Conservation (phyloP, 2,113 vertebrate species). For the Sardina pilchardus region DNA sequence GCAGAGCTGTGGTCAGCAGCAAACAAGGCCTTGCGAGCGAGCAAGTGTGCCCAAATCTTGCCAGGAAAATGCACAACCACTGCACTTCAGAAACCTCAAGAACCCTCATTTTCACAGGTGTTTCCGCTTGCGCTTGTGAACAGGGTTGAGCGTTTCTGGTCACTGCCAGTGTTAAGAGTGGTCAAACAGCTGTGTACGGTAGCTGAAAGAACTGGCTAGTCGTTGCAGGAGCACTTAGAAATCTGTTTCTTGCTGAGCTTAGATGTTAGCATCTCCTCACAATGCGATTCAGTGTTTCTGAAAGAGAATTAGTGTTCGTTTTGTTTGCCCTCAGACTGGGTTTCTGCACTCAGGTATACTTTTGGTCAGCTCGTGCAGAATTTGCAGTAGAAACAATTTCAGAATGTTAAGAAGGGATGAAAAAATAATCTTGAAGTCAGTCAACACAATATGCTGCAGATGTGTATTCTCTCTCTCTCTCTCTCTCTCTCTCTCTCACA, state of each 20-base stretch:
- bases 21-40: not conserved
- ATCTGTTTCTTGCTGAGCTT: not conserved
- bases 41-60: not conserved
- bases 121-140: not conserved
- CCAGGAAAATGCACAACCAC: slow-evolving; percentile 12
- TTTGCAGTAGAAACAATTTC: no score
- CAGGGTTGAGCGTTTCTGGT: not conserved
- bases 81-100: slow-evolving; percentile 9
- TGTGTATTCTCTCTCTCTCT: no score
- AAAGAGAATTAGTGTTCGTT: no score
- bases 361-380: no score
- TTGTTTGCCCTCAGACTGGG: no score
- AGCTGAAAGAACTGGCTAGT: not conserved
- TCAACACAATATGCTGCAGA: no score
- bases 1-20: not conserved
- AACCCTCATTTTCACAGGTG: not conserved
- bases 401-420: no score
- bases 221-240: not conserved
- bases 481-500: no score
- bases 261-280: not conserved
- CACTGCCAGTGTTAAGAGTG: not conserved
- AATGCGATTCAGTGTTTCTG: not conserved
- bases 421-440: no score
- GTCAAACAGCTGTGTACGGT: not conserved
- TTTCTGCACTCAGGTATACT: no score